A percentile compares a stretch with the other conserved stretches of the same genome.
These are phyloP conservation scores for Hucho hucho DNA, from an alignment of 2,113 vertebrate species.

Conservation along the genomic window DNA sequence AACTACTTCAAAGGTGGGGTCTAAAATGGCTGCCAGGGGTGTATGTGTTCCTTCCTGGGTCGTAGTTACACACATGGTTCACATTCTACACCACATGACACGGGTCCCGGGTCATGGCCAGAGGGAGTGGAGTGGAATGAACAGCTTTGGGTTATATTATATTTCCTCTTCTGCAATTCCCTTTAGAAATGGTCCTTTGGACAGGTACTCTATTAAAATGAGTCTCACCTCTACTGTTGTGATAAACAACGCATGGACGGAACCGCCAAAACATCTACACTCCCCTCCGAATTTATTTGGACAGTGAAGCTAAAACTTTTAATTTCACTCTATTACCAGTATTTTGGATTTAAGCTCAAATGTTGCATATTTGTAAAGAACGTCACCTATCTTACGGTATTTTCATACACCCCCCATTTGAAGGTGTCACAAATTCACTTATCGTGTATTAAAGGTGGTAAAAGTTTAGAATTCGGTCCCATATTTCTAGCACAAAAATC, in stretches of 20 bases:
- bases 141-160: conserved; percentile 56
- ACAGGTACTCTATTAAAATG: conserved; percentile 38
- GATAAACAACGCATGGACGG: conserved; percentile 34
- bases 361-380: no score
- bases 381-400: no score
- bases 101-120: conserved; percentile 60
- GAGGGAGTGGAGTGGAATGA: conserved; percentile 59
- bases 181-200: conserved; percentile 30
- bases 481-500: no score
- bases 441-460: no score
- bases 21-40: conserved; percentile 37
- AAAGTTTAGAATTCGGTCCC: no score
- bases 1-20: conserved; percentile 38
- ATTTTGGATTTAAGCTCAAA: no score
- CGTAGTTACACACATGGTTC: conserved; percentile 54
- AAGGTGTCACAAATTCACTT: no score
- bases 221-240: conserved; percentile 9
- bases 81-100: conserved; percentile 62
- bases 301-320: no score
- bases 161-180: conserved; percentile 58
- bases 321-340: no score
- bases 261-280: neutral
- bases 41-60: conserved; percentile 40
- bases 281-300: no score
- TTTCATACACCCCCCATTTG: no score